Conservation (phyloP, 1,140 invertebrate genomes). For the Sitobion miscanthi region DNA sequence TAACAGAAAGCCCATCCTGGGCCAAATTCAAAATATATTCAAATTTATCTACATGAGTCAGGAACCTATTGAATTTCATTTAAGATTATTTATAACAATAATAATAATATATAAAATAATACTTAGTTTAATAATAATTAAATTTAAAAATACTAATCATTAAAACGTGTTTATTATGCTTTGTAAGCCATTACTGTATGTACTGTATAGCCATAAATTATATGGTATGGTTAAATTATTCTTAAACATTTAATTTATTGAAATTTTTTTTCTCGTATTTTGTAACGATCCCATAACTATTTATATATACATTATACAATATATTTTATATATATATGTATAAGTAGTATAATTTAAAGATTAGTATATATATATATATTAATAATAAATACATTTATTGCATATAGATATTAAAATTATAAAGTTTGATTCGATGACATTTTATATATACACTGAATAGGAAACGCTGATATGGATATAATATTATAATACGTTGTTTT, state of each 20-base stretch:
- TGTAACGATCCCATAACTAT: background rate
- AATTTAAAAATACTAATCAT: background rate
- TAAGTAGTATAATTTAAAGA: background rate
- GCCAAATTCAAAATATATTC: too few relatives aligned
- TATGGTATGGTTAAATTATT: background rate
- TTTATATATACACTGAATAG: background rate
- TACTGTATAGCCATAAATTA: background rate
- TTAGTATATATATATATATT: background rate
- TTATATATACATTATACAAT: too few relatives aligned
- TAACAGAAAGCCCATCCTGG: too few relatives aligned
- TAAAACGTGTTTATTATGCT: background rate
- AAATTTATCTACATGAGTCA: too few relatives aligned
- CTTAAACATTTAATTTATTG: background rate
- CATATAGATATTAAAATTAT: background rate
- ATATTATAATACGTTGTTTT: background rate
- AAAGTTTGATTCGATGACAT: conserved; percentile 1
- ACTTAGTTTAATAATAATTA: background rate
- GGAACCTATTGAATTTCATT: background rate
- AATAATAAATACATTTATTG: background rate
- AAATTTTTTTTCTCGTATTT: background rate
- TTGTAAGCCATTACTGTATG: background rate
- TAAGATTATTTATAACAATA: background rate
- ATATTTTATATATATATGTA: too few relatives aligned
- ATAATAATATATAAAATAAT: background rate
- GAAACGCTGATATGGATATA: background rate